Percentiles rank a stretch among this genome's conserved stretches.
These are phyloP conservation scores for Sebastes fasciatus DNA, from an alignment of 2,113 vertebrate genomes.

Conservation along the genomic window DNA sequence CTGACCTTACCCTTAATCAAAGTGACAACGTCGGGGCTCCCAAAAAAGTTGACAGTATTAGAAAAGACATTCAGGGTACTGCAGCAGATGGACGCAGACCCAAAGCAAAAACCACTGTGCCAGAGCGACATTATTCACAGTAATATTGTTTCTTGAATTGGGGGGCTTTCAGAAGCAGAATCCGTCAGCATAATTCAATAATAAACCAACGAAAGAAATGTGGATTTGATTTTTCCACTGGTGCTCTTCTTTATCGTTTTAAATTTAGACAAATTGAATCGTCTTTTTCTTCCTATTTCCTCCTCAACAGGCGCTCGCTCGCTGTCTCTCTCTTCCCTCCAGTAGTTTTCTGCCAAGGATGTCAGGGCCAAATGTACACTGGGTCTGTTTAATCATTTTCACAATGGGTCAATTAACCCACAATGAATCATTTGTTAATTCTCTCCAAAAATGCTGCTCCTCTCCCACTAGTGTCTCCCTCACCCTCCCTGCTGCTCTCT, in stretches of 20 bases:
- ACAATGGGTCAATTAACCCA: slow-evolving; percentile 73
- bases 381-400: slow-evolving; percentile 70
- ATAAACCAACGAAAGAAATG: slow-evolving; percentile 23
- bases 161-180: slow-evolving; percentile 19
- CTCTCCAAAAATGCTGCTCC: slow-evolving; percentile 51
- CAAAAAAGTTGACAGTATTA: slow-evolving; percentile 22
- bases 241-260: slow-evolving; percentile 39
- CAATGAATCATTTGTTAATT: slow-evolving; percentile 77
- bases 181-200: slow-evolving; percentile 26
- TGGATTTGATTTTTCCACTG: slow-evolving; percentile 33
- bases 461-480: slow-evolving; percentile 57
- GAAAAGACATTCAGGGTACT: slow-evolving; percentile 13
- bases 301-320: slow-evolving; percentile 13
- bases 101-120: slow-evolving; percentile 2
- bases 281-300: slow-evolving; percentile 18
- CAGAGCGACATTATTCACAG: slow-evolving; percentile 12
- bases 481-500: neutral
- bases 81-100: neutral
- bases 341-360: slow-evolving; percentile 42
- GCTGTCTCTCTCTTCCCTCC: slow-evolving; percentile 5
- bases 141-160: neutral
- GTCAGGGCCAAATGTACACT: slow-evolving; percentile 54
- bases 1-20: slow-evolving; percentile 30
- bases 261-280: slow-evolving; percentile 32
- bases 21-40: slow-evolving; percentile 35